Percentiles rank a stretch among this genome's conserved stretches.
Evolutionary conservation across 2,113 vertebrate genomes (phyloP).

Genomic region (Pyrgilauda ruficollis): DNA sequence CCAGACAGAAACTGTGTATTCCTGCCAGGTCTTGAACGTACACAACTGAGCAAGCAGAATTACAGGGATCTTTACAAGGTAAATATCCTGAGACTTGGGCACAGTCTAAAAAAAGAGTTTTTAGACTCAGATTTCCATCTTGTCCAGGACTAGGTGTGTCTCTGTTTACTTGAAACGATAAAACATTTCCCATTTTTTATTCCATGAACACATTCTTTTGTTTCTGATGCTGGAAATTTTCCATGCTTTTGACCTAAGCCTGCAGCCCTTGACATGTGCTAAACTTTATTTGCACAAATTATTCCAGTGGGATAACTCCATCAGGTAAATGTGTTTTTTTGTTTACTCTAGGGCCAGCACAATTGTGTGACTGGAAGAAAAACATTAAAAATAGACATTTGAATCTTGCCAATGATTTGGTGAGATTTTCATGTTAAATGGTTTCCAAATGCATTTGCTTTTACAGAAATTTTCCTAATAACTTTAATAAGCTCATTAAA

Average conservation of each 20-base stretch:
- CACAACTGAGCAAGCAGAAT: neutral
- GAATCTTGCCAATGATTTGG: neutral
- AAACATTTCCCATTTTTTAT: conserved; percentile 33
- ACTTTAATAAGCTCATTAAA: neutral
- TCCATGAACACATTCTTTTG: conserved; percentile 13
- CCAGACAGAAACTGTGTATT: neutral
- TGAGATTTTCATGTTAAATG: neutral
- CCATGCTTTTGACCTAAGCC: conserved; percentile 28
- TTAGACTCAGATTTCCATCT: neutral
- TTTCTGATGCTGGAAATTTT: conserved; percentile 56
- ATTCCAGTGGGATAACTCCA: conserved; percentile 1
- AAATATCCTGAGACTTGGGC: neutral
- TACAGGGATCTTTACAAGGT: neutral
- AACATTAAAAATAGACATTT: conserved; percentile 2
- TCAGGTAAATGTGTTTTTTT: neutral
- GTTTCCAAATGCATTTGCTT: neutral
- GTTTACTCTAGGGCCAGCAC: neutral
- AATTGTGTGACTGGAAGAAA: conserved; percentile 16
- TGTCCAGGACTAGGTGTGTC: conserved; percentile 17
- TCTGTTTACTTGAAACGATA: neutral
- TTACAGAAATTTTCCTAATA: neutral
- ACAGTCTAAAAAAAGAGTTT: neutral
- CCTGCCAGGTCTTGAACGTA: neutral
- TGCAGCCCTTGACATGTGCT: neutral
- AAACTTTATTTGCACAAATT: neutral